Evolutionary conservation across 1,140 invertebrate species (phyloP), one percentile per base, ranked within the genome.

Genomic region (Musca vetustissima): DNA sequence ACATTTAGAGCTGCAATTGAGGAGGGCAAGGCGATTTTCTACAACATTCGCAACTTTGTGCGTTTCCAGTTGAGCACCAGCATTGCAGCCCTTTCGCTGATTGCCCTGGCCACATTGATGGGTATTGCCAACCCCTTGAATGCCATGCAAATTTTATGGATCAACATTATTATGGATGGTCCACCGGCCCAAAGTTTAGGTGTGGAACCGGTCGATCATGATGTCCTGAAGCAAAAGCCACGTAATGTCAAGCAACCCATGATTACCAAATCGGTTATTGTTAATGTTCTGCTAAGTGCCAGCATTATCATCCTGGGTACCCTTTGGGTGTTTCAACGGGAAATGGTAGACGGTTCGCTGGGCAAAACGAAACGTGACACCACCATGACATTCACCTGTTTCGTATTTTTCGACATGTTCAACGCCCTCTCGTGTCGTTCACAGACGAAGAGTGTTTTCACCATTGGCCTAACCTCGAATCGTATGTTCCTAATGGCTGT

Each of bases 321-420:
- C 0, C 85, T 99, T 6, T 98, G 94, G 93, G 95, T 99, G 2
- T 99, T 98, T 83, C 97, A 97, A 81, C 89, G 92, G 78, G 81
- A 83, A 72, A 82, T 83, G 81, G 78, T 76, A 49, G 81, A 83
- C 24, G 81, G 81, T 4, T 84, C 83, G 22, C 74, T 83, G 70
- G 88, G 89, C 73, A 90, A 92, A 50, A 93, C 93, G 6, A 92
- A 92, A 49, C 88, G 98, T 73, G 98, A 99, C 83, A 99, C 98
- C 1, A 99, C 97, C 0, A 99, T 99, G 98, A 99, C 98, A 13
- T 99, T 99, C 82, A 99, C 98, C 0, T 99, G 98, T 84, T 99
- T 99, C 84, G 98, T 99, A 1, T 94, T 99, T 75, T 99, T 99
- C 83, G 98, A 99, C 83, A 99, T 99, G 98, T 99, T 99, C 86